Evolutionary conservation across 2,113 vertebrate species (phyloP), one percentile per base, ranked within the genome.

Genomic region (Arizona elegans): DNA sequence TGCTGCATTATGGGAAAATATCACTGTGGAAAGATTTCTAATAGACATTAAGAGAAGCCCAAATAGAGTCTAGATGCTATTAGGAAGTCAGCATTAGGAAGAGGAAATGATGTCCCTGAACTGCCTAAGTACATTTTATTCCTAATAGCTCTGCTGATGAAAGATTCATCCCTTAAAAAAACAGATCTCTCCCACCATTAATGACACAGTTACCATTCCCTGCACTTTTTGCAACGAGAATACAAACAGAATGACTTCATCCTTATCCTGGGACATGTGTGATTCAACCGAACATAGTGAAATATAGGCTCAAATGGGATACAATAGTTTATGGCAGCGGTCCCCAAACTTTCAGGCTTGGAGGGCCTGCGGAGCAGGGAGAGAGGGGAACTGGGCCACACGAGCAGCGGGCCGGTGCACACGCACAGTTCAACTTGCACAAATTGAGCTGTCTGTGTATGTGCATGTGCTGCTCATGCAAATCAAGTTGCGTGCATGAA

Each of bases 261-360:
- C 81, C 50, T 29, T 92, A 92, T 58, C 43, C 7, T 38, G 9
- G 1, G 8, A 93, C 6, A 92, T 88, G 62, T 1, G 62, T 56
- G 88, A 47, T 33, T 85, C 43, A 86, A 8, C 93, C 2, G 65
- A 89, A 53, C 47, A 13, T 17, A 17, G 59, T 58, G 55, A 90
- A 87, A 90, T 86, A 43, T 94, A 90, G 15, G 38, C 21, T 81
- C 70, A 94, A 94, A 92, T 29, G 0, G 91, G 96, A 91, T 92
- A 1, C 5, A 0, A 43, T 38, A 58, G 62, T 13, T 5, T 56
- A 21, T 62, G 58, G 58, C 58, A 62, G 24, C 1, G 3, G 58
- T 62, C 24, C 3, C 58, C 58, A 62, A 62, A 62, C 23, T 62
- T 26, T 62, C 23, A 62, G 58, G 2, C 23, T 59, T 24, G 58